phyloP scores from a whole-genome alignment of 1,140 invertebrate species.

The Onthophagus taurus region DNA sequence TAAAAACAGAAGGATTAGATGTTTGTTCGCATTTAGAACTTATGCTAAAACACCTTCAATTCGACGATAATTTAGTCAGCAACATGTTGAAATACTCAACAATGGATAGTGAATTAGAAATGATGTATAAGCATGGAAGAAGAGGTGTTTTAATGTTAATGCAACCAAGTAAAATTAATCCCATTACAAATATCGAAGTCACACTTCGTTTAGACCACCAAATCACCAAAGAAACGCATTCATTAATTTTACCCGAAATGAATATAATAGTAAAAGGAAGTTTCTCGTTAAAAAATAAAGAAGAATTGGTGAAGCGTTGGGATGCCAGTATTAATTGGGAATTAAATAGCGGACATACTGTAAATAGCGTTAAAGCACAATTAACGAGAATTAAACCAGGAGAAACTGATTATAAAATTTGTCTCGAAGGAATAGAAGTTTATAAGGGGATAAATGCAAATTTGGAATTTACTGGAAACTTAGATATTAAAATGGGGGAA shows the following conservation, averaged over 20 bases:
- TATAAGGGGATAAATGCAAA: neutral
- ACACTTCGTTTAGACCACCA: conserved; percentile 18
- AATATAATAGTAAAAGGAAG: conserved; percentile 19
- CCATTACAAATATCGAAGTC: conserved; percentile 22
- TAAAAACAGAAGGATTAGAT: too few relatives aligned
- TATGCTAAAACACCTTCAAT: too few relatives aligned
- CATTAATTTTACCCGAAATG: conserved; percentile 12
- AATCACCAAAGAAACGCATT: conserved; percentile 3
- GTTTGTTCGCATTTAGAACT: too few relatives aligned
- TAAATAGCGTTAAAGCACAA: conserved; percentile 28
- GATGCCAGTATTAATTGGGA: conserved; percentile 31
- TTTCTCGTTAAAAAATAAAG: conserved; percentile 23
- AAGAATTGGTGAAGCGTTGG: conserved; percentile 30
- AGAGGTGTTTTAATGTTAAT: conserved; percentile 7
- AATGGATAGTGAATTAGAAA: neutral
- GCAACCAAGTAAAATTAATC: conserved; percentile 18
- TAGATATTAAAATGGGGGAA: conserved; percentile 30
- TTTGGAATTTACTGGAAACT: conserved; percentile 25
- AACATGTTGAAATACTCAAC: too few relatives aligned
- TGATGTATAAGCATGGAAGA: neutral
- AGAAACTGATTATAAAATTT: conserved; percentile 35
- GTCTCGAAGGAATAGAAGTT: conserved; percentile 31
- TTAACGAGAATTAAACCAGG: conserved; percentile 31
- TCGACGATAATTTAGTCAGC: too few relatives aligned
- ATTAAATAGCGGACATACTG: conserved; percentile 24